Conservation (phyloP, 2,113 vertebrate genomes). For the Hemiscyllium ocellatum region DNA sequence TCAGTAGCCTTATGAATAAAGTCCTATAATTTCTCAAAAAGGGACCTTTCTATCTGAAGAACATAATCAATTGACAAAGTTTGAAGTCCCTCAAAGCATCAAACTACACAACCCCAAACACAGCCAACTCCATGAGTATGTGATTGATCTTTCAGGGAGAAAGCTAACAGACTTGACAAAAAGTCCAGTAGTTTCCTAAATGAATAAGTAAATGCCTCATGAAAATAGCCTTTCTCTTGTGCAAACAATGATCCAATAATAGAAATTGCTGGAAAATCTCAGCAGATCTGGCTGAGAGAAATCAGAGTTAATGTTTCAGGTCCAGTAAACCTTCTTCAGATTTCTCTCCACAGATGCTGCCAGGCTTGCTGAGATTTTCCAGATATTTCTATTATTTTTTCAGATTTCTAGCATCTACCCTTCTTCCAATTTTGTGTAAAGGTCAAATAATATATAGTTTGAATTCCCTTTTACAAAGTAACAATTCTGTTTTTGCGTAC, state of each 20-base stretch:
- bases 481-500: too few species aligned
- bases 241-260: background rate
- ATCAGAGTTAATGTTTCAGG: too few species aligned
- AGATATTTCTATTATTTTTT: too few species aligned
- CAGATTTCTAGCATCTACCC: too few species aligned
- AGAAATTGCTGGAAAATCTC: background rate
- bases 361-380: too few species aligned
- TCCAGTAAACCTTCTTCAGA: too few species aligned
- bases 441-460: background rate
- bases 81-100: background rate
- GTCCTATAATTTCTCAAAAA: background rate
- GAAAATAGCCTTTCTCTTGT: background rate
- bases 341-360: too few species aligned
- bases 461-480: background rate
- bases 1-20: background rate
- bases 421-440: background rate
- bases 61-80: background rate
- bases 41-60: background rate
- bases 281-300: too few species aligned
- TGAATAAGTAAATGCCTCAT: background rate
- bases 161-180: background rate
- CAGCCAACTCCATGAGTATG: background rate
- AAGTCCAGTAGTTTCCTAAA: background rate
- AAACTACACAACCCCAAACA: background rate
- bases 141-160: background rate